A percentile compares a stretch with the other conserved stretches of the same genome.
Conservation (phyloP, 2,888 invertebrate species). For the Ennomos erosarius region DNA sequence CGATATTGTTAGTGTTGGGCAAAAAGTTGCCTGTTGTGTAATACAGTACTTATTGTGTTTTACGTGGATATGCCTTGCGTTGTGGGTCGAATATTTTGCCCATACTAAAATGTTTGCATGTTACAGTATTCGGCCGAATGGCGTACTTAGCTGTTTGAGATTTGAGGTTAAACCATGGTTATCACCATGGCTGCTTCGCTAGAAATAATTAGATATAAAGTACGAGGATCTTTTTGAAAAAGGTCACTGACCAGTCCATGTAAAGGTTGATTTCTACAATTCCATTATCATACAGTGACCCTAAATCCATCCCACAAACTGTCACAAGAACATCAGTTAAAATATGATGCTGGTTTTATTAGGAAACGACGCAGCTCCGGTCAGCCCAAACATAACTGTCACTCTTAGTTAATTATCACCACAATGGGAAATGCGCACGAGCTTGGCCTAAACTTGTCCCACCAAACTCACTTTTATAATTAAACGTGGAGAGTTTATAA, state of each 20-base stretch:
- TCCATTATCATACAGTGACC: slow-evolving; percentile 2
- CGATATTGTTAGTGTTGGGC: slow-evolving; percentile 10
- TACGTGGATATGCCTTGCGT: too few relatives aligned
- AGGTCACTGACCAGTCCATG: too few relatives aligned
- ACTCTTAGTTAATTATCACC: slow-evolving; percentile 56
- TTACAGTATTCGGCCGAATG: not conserved
- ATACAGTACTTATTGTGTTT: too few relatives aligned
- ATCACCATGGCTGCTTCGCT: too few relatives aligned
- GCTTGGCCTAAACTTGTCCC: slow-evolving; percentile 19
- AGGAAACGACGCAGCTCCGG: slow-evolving; percentile 52
- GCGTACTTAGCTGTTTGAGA: too few relatives aligned
- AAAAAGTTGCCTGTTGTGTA: slow-evolving; percentile 6
- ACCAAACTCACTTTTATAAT: slow-evolving; percentile 19
- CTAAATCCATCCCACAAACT: slow-evolving; percentile 19
- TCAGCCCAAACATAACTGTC: slow-evolving; percentile 53
- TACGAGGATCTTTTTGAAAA: too few relatives aligned
- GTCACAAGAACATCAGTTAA: slow-evolving; percentile 30
- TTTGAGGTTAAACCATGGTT: too few relatives aligned
- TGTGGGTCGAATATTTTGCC: too few relatives aligned
- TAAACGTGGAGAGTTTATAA: not conserved
- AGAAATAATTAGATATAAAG: too few relatives aligned
- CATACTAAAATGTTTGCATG: too few relatives aligned
- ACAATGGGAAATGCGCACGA: slow-evolving; percentile 42
- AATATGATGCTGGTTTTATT: slow-evolving; percentile 44
- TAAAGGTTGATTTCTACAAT: slow-evolving; percentile 13